These are phyloP conservation scores for Pyrgilauda ruficollis DNA, from an alignment of 2,113 vertebrate species.

Conservation along the genomic window DNA sequence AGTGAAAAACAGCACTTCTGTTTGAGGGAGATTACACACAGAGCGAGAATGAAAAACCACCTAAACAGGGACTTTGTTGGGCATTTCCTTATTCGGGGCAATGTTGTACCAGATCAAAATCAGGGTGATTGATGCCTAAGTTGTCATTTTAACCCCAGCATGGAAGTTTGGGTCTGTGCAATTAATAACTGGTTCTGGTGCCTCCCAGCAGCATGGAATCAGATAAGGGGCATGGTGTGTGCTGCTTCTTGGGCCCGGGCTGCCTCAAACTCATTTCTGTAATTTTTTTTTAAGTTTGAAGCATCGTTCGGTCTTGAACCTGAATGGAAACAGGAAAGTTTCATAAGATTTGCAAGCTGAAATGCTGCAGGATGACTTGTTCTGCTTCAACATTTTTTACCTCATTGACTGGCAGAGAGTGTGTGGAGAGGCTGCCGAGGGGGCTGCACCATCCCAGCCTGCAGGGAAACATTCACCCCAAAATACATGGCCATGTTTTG, in stretches of 20 bases:
- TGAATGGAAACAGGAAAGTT: background rate
- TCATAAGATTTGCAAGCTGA: background rate
- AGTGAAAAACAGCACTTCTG: constrained; percentile 30
- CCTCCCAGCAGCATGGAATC: background rate
- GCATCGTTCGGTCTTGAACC: background rate
- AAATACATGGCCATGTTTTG: background rate
- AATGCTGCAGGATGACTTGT: background rate
- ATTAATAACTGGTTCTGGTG: background rate
- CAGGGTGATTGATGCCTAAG: constrained; percentile 20
- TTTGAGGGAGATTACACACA: constrained; percentile 31
- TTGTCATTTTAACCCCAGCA: constrained; percentile 40
- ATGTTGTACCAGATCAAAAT: constrained; percentile 28
- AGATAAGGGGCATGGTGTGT: background rate
- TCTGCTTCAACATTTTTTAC: background rate
- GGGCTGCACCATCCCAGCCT: background rate
- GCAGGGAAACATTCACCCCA: background rate
- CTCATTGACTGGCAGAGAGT: background rate
- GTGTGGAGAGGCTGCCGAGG: background rate
- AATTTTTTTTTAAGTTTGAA: background rate
- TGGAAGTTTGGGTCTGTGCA: background rate
- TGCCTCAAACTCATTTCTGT: background rate
- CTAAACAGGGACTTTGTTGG: background rate
- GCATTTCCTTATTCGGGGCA: background rate
- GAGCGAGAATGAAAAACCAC: background rate
- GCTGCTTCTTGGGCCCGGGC: background rate